Evolutionary conservation across 2,797 vertebrate species (phyloP), one percentile per base, ranked within the genome.

Genomic region (Pipistrellus pygmaeus): DNA sequence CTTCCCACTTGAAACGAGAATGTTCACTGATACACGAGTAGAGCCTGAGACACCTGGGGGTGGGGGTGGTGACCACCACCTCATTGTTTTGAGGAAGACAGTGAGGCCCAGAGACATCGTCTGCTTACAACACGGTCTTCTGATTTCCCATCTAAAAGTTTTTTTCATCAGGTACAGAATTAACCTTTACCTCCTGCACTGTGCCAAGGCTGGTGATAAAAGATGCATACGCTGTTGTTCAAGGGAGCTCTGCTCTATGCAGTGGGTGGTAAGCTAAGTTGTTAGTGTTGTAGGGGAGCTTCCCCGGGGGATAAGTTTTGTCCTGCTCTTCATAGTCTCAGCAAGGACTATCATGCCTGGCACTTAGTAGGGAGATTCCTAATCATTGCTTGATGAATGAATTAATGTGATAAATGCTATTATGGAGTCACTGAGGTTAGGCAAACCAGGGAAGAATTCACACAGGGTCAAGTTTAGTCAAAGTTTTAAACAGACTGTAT

Each of bases 241-340:
- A 66, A 38, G 57, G 30, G 53, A 90, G 7, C 27, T 38, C 21
- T 86, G 57, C 64, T 60, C 6, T n/a, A 20, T 62, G 35, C 18
- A 91, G 11, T 71, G 71, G 60, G 27, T 80, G 41, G 15, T 73
- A 57, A 85, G 44, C 55, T 69, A 73, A 38, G 48, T 78, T 93
- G 41, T 84, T 75, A 48, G 35, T 68, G 10, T 55, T 72, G 12
- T 32, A 25, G 3, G n/a, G 60, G 35, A 88, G 88, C 71, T 92
- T 82, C 6, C 17, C 17, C 21, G 35, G 90, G 55, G 30, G 25
- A 38, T 23, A 72, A 38, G 2, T 72, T 75, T 62, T 92, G 35
- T 85, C 73, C 18, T 41, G 35, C 78, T 96, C 2, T 80, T 62
- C 30, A n/a, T 21, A 55, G 48, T 89, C 85, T 95, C 48, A 64